Evolutionary conservation across 2,113 vertebrate species (phyloP), one percentile per base, ranked within the genome.

Genomic region (Scalopus aquaticus): DNA sequence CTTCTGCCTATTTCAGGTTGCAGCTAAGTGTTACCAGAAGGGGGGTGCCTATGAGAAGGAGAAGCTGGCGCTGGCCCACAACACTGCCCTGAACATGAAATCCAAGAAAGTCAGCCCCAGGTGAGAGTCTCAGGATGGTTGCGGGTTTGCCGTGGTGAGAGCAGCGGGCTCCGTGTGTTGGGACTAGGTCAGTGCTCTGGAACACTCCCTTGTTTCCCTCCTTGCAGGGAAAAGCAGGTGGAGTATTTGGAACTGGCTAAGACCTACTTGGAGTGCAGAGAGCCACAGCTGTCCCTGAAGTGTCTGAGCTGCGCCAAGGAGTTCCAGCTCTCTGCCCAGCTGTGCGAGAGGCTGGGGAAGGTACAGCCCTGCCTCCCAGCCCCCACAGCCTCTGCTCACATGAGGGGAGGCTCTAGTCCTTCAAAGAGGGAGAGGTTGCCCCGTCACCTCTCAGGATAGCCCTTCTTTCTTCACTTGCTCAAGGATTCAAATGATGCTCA

Each of bases 21-120:
- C 98, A 78, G 98, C 98, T 83, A 99, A 99, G 49, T 99, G 99
- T 97, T 99, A 98, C 95, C 98, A 99, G 74, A 99, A 98, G 90
- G 98, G 98, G 94, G 98, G 98, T 72, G 98, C 98, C 17, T 54
- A 90, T 67, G 98, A 98, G 79, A 99, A 99, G 88, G 98, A 98
- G 65, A 99, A 99, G 74, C 95, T 99, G 93, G 98, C 98, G 1
- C 95, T 99, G 94, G 98, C 99, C n/a, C 98, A 99, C 0, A 92
- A 98, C 5, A 97, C 98, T 0, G 99, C 98, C 74, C 98, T 99
- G 90, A 98, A 98, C 95, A 98, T 99, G 79, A 98, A 90, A 3
- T 93, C 97, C 7, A 99, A 98, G 97, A 99, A 98, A 96, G 54
- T 96, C 91, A 98, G 97, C 96, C 97, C 97, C 70, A 98, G 95